Conservation (phyloP, 2,113 vertebrate genomes). For the Melospiza melodia region DNA sequence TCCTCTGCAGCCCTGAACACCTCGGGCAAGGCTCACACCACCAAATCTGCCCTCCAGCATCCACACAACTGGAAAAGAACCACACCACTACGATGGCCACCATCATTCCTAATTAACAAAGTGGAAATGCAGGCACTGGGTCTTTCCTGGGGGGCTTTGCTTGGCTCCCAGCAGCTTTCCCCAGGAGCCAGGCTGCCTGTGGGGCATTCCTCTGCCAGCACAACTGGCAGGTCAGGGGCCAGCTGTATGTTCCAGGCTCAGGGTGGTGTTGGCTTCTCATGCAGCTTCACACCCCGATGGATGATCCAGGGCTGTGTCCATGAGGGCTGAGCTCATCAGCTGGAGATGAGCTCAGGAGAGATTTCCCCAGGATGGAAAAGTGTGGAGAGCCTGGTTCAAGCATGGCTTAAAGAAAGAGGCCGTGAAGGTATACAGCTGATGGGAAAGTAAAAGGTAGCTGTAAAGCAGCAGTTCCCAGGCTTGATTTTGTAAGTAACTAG, state of each 20-base stretch:
- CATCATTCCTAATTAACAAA: rapidly evolving
- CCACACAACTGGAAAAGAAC: background rate
- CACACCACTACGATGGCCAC: background rate
- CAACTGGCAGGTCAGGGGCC: background rate
- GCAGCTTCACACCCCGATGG: rapidly evolving
- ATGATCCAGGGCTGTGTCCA: background rate
- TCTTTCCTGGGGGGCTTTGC: background rate
- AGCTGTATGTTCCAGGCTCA: rapidly evolving
- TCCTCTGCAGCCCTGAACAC: background rate
- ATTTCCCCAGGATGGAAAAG: background rate
- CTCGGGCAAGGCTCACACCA: rapidly evolving
- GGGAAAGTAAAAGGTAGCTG: too few species aligned
- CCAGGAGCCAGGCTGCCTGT: rapidly evolving
- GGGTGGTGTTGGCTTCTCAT: rapidly evolving
- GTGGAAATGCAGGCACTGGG: background rate
- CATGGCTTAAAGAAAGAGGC: too few species aligned
- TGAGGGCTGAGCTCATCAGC: rapidly evolving
- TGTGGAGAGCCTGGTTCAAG: too few species aligned
- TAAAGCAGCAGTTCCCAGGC: too few species aligned
- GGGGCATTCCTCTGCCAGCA: background rate
- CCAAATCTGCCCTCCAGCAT: rapidly evolving
- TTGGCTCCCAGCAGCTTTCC: background rate
- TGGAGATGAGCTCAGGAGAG: rapidly evolving
- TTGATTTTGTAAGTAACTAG: too few species aligned
- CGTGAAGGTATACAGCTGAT: too few species aligned